Conservation (phyloP, 2,888 invertebrate genomes). For the Halocaridina rubra region DNA sequence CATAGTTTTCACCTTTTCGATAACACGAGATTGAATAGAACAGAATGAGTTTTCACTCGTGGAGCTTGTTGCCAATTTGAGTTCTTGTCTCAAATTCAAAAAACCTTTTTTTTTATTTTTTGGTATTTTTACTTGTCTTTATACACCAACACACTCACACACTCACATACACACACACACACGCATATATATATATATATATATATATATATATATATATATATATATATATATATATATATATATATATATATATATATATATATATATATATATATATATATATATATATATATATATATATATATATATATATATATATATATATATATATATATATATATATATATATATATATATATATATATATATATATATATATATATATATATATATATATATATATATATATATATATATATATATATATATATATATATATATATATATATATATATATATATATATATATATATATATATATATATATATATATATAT, state of each 20-base stretch:
- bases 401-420: slow-evolving; percentile 8
- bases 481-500: background rate
- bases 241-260: background rate
- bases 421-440: slow-evolving; percentile 5
- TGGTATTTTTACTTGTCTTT: background rate
- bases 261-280: background rate
- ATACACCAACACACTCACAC: background rate
- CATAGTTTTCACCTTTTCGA: no score
- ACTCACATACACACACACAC: background rate
- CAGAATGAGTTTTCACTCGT: no score
- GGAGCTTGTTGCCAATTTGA: no score
- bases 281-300: background rate
- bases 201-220: background rate
- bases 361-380: background rate
- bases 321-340: background rate
- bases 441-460: slow-evolving; percentile 4
- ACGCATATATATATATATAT: background rate
- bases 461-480: background rate
- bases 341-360: background rate
- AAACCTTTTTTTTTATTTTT: background rate
- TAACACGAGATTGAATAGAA: no score
- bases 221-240: background rate
- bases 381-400: background rate
- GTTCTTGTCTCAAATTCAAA: no score
- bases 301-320: background rate